Evolutionary conservation across 2,113 vertebrate species (phyloP).

Genomic region (Cololabis saira): DNA sequence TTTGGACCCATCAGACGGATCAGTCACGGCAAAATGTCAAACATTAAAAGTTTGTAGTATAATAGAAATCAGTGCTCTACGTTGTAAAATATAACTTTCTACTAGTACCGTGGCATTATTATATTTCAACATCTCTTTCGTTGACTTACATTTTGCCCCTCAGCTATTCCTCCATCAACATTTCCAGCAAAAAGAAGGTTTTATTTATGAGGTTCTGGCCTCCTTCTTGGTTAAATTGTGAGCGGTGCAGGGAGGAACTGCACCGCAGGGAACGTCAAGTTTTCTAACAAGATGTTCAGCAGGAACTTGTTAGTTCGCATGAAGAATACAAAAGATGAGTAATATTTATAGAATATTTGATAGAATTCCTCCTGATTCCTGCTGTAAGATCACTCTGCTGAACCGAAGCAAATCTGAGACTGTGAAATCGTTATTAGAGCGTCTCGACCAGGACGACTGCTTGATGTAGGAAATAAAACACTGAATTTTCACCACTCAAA

Average conservation of each 20-base stretch:
- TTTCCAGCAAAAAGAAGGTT: constrained; percentile 50
- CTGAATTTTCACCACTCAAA: too few species aligned
- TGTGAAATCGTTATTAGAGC: constrained; percentile 25
- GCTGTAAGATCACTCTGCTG: constrained; percentile 36
- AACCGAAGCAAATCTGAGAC: constrained; percentile 4
- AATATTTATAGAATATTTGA: constrained; percentile 51
- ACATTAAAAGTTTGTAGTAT: too few species aligned
- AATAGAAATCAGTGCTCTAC: neutral
- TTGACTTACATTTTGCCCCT: constrained; percentile 25
- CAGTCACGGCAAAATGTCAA: constrained; percentile 1
- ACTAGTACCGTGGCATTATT: constrained; percentile 23
- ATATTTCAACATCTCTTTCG: constrained; percentile 53
- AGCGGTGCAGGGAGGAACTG: constrained; percentile 59
- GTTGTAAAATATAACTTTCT: constrained; percentile 20
- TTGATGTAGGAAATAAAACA: neutral
- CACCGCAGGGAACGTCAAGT: constrained; percentile 43
- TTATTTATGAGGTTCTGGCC: constrained; percentile 63
- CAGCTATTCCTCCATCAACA: constrained; percentile 43
- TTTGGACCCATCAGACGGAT: neutral
- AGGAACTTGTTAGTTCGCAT: constrained; percentile 50
- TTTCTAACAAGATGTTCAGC: constrained; percentile 52
- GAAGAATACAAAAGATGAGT: constrained; percentile 50
- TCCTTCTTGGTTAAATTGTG: constrained; percentile 67
- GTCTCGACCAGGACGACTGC: neutral
- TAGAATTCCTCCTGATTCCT: constrained; percentile 31